Percentiles rank a stretch among this genome's conserved stretches.
phyloP scores from a whole-genome alignment of 37 sponge, comb jelly and placozoan genomes.

The Oopsacas minuta region DNA sequence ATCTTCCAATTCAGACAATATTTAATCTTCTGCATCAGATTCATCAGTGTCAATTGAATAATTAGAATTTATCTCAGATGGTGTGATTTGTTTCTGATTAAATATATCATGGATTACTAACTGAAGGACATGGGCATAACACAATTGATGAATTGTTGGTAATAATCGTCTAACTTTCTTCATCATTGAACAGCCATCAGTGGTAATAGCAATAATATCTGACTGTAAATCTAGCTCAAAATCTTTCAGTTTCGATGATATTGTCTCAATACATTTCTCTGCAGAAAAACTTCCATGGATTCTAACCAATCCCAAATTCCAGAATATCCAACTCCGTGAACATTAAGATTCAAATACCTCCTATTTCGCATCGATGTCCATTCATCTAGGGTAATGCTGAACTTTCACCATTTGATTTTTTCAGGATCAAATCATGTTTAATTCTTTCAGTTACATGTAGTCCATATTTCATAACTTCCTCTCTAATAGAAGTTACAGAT shows the following conservation, averaged over 20 bases:
- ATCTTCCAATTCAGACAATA: background rate
- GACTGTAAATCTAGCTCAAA: conserved; percentile 14
- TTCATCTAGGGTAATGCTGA: conserved; percentile 15
- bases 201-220: conserved; percentile 17
- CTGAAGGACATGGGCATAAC: background rate
- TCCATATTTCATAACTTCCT: conserved; percentile 15
- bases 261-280: conserved; percentile 16
- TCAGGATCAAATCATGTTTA: conserved; percentile 17
- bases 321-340: conserved; percentile 17
- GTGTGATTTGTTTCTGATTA: too few species aligned
- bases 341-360: background rate
- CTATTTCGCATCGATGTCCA: conserved; percentile 17
- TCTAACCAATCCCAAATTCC: background rate
- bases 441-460: conserved; percentile 11
- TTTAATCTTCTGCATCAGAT: background rate
- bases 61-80: too few species aligned
- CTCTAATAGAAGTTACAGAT: conserved; percentile 1
- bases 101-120: conserved; percentile 13
- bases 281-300: conserved; percentile 17
- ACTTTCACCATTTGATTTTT: conserved; percentile 16
- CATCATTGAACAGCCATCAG: conserved; percentile 17
- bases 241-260: conserved; percentile 11
- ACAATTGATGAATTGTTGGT: conserved; percentile 18
- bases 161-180: conserved; percentile 19
- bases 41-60: too few species aligned